These are phyloP conservation scores for Brachionichthys hirsutus DNA, from an alignment of 2,113 vertebrate species.

Conservation along the genomic window DNA sequence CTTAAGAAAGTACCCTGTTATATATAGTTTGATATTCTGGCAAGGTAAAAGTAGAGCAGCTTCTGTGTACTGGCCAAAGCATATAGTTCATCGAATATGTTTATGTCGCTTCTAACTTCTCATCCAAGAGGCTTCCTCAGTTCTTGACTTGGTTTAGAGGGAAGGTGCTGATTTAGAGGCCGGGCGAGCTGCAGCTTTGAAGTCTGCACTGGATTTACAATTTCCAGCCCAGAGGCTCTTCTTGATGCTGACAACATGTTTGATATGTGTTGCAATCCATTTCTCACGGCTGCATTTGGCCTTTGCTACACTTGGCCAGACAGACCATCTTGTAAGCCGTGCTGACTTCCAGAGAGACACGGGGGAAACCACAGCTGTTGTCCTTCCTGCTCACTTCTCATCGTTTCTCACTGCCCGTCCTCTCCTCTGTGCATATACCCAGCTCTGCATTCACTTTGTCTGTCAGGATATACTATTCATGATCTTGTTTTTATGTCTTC, in stretches of 20 bases:
- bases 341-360: constrained; percentile 15
- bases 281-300: constrained; percentile 41
- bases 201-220: constrained; percentile 13
- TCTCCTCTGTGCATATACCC: constrained; percentile 14
- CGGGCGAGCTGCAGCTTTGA: constrained; percentile 41
- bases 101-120: too few species aligned
- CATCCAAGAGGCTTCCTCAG: too few species aligned
- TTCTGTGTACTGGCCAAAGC: too few species aligned
- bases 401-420: constrained; percentile 13
- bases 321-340: constrained; percentile 15
- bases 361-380: background rate
- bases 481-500: constrained; percentile 18
- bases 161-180: constrained; percentile 15
- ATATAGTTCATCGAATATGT: too few species aligned
- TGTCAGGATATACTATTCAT: constrained; percentile 29
- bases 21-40: background rate
- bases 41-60: too few species aligned
- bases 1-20: too few species aligned
- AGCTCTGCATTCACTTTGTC: background rate
- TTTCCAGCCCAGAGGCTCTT: constrained; percentile 34
- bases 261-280: constrained; percentile 56
- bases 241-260: constrained; percentile 35
- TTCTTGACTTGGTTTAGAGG: too few species aligned
- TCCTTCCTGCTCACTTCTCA: constrained; percentile 8
- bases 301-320: constrained; percentile 15